Evolutionary conservation across 2,888 invertebrate species (phyloP).

Genomic region (Oscheius sp.): DNA sequence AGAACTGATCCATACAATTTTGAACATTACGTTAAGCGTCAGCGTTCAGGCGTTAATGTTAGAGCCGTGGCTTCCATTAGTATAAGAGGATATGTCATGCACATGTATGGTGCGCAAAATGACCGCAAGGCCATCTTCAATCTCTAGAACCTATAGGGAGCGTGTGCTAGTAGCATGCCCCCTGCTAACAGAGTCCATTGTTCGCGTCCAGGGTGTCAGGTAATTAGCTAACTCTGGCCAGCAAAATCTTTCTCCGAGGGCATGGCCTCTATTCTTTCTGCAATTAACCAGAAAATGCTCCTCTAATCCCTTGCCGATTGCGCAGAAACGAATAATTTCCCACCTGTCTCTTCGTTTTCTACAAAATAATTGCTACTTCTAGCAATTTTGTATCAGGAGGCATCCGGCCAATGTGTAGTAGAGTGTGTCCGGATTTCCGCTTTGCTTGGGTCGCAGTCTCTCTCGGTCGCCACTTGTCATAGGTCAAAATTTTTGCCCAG

Average conservation of each 20-base stretch:
- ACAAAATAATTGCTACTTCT: neutral
- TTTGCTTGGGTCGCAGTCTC: slow-evolving; percentile 21
- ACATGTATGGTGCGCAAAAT: slow-evolving; percentile 25
- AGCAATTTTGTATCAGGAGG: neutral
- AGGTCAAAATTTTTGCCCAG: slow-evolving; percentile 11
- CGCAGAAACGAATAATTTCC: neutral
- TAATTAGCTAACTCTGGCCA: neutral
- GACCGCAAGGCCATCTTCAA: slow-evolving; percentile 14
- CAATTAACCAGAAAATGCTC: slow-evolving; percentile 21
- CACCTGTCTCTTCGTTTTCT: slow-evolving; percentile 3
- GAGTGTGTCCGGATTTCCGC: slow-evolving; percentile 24
- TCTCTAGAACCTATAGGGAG: neutral
- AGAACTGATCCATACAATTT: too few species aligned
- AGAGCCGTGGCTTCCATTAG: slow-evolving; percentile 28
- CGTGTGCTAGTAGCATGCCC: slow-evolving; percentile 7
- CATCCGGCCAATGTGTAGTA: slow-evolving; percentile 11
- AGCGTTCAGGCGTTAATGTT: slow-evolving; percentile 26
- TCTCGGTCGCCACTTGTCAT: neutral
- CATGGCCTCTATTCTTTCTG: neutral
- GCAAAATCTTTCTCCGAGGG: neutral
- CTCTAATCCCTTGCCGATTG: slow-evolving; percentile 24
- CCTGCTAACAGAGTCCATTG: slow-evolving; percentile 2
- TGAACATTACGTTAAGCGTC: too few species aligned
- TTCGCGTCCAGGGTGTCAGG: slow-evolving; percentile 15
- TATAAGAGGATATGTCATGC: slow-evolving; percentile 29